Evolutionary conservation across 2,797 vertebrate genomes (phyloP).

Genomic region (Neopelma chrysocephalum): DNA sequence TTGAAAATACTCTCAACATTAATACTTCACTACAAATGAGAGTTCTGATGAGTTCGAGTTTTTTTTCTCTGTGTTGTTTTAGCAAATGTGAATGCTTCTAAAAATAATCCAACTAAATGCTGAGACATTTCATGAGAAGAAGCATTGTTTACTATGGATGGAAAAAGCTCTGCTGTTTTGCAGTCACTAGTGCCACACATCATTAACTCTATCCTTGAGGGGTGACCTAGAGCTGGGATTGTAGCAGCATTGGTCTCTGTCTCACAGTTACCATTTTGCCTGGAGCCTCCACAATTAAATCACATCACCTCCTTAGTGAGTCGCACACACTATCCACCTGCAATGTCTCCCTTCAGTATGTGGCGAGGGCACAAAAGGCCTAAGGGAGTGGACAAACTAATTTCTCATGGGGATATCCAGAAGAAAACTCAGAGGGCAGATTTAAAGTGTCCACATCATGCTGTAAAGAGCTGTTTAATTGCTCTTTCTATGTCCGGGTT

Average conservation of each 20-base stretch:
- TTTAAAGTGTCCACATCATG: not conserved
- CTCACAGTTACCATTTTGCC: not conserved
- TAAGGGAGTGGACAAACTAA: not conserved
- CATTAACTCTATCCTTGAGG: not conserved
- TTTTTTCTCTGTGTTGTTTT: not conserved
- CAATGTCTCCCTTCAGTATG: not conserved
- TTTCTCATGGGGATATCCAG: not conserved
- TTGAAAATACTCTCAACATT: not conserved
- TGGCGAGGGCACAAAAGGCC: not conserved
- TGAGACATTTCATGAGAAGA: not conserved
- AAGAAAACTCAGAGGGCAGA: not conserved
- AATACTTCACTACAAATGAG: not conserved
- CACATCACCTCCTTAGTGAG: not conserved
- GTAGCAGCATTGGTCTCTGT: fast-evolving
- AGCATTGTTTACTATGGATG: not conserved
- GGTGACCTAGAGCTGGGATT: not conserved
- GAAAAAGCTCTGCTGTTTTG: not conserved
- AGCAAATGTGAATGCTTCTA: not conserved
- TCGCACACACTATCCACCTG: too few relatives aligned
- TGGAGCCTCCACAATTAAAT: not conserved
- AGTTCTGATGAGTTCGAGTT: not conserved
- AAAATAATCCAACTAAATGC: not conserved
- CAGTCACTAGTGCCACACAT: not conserved
- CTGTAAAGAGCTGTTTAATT: not conserved
- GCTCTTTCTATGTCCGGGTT: not conserved